Base-by-base conservation (phyloP, 1,140 invertebrate genomes). In the Elymnias hypermnestra region DNA sequence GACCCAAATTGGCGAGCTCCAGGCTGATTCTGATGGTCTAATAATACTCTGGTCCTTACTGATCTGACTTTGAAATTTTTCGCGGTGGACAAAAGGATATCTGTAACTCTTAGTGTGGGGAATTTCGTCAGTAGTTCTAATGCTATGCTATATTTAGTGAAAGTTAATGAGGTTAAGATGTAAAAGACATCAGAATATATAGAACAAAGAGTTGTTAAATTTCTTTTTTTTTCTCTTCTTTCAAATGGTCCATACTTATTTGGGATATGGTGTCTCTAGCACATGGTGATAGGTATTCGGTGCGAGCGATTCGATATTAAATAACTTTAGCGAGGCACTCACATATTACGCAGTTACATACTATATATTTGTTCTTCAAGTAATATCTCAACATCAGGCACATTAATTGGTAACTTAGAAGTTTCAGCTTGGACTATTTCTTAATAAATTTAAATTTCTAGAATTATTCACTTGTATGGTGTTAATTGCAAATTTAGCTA, bases 71-170 rank as follows among this genome's bases (percentile, higher is more conserved):
- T 29, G 17, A 50, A 50, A 22, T n/a, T n/a, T n/a, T n/a, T n/a
- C n/a, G n/a, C n/a, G n/a, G n/a, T n/a, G n/a, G n/a, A n/a, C n/a
- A n/a, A n/a, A n/a, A n/a, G n/a, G n/a, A n/a, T n/a, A n/a, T n/a
- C n/a, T n/a, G n/a, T n/a, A n/a, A n/a, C n/a, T 46, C 19, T 47
- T 46, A 8, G 53, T 47, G 12, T 59, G 28, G 5, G 62, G 62
- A 8, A 61, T 19, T 25, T 61, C 53, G 25, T 61, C 53, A 4
- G 52, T 46, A 9, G 70, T 73, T 21, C 40, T 38, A 46, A 76
- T 76, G 15, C 40, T 26, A 21, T 75, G 69, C 46, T 72, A 55
- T 17, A 63, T 63, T 40, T 54, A 0, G 59, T 63, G 29, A 65
- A 59, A 13, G 55, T 55, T 9, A 61, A 41, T 4, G 46, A 14